phyloP scores from a whole-genome alignment of 2,797 vertebrate species.

The Myiothlypis chrysogaster region DNA sequence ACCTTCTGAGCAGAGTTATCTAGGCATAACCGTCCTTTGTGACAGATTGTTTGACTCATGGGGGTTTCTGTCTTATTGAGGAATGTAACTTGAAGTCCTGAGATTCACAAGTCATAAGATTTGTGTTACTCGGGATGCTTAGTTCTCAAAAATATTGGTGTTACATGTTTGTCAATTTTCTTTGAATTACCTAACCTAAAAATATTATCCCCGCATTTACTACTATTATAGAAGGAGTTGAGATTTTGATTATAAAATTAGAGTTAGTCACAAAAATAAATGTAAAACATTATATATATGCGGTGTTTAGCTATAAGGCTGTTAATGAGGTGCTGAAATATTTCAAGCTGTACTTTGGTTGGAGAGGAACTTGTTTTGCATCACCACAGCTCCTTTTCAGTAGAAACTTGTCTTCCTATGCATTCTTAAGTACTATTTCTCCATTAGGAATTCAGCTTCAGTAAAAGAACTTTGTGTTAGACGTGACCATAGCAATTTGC shows the following conservation, averaged over 20 bases:
- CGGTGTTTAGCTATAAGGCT: not conserved
- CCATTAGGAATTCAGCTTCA: not conserved
- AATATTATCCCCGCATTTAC: fast-evolving
- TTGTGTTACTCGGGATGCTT: not conserved
- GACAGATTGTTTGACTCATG: not conserved
- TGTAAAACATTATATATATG: not conserved
- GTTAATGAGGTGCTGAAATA: not conserved
- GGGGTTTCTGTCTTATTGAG: not conserved
- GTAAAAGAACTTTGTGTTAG: not conserved
- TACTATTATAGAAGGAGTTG: not conserved
- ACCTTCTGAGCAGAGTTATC: not conserved
- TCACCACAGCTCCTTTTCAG: not conserved
- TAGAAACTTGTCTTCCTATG: not conserved
- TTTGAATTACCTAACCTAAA: not conserved
- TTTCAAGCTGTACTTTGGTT: not conserved
- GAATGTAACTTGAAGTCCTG: not conserved
- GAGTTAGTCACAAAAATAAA: not conserved
- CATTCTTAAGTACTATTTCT: not conserved
- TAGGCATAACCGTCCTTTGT: not conserved
- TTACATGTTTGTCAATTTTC: not conserved
- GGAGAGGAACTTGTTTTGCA: not conserved
- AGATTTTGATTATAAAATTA: not conserved
- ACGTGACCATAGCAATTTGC: not conserved
- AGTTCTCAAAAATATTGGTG: not conserved
- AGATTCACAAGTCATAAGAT: not conserved